These are phyloP conservation scores for Triops cancriformis DNA, from an alignment of 1,140 invertebrate genomes.

Conservation along the genomic window DNA sequence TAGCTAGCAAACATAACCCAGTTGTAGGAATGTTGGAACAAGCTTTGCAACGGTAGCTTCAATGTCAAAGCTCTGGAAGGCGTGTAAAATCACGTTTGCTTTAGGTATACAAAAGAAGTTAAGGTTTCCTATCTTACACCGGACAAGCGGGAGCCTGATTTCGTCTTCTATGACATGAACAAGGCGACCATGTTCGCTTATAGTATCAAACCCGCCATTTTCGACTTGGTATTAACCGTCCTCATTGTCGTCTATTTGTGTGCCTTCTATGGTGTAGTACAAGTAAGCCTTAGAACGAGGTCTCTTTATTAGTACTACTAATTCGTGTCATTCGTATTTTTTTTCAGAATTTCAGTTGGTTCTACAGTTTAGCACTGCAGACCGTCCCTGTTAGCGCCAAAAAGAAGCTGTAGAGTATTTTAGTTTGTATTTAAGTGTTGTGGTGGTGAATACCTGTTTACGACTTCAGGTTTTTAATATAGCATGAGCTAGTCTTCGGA, in stretches of 20 bases:
- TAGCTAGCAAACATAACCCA: constrained; percentile 55
- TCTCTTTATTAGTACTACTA: background rate
- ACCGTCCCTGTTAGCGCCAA: background rate
- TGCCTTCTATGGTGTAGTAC: constrained; percentile 69
- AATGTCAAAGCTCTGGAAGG: background rate
- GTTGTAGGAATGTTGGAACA: constrained; percentile 58
- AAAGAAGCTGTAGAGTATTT: background rate
- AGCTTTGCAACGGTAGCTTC: constrained; percentile 47
- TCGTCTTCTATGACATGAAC: constrained; percentile 78
- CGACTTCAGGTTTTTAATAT: background rate
- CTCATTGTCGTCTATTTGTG: constrained; percentile 73
- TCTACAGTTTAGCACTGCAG: background rate
- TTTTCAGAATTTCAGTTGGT: constrained; percentile 13
- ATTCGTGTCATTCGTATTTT: background rate
- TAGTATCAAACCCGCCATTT: constrained; percentile 93
- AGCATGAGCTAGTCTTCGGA: background rate
- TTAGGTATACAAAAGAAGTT: constrained; percentile 64
- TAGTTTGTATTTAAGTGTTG: background rate
- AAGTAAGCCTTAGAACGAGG: constrained; percentile 42
- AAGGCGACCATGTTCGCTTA: constrained; percentile 74
- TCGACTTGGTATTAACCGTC: constrained; percentile 87
- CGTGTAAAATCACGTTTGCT: background rate
- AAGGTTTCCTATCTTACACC: constrained; percentile 57
- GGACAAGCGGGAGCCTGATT: constrained; percentile 84
- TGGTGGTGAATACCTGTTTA: background rate